Evolutionary conservation across 1,140 invertebrate genomes (phyloP).

Genomic region (Frieseomelitta varia): DNA sequence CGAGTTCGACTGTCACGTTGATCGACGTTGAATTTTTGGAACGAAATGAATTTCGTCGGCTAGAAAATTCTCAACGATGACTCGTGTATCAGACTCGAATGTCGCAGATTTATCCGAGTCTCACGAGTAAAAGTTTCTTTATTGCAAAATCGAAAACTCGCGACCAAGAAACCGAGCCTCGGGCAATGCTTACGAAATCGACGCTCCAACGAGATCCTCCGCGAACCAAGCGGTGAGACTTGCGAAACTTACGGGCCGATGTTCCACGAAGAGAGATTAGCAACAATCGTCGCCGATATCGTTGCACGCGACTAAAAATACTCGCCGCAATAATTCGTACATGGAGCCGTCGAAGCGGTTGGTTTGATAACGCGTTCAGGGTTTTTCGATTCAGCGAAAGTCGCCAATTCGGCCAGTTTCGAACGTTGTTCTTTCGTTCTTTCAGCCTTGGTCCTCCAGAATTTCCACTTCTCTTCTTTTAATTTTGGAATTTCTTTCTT

Average conservation of each 20-base stretch:
- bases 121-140: too few relatives aligned
- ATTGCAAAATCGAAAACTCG: too few relatives aligned
- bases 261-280: not conserved
- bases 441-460: conserved; percentile 55
- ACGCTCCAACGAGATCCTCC: not conserved
- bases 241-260: not conserved
- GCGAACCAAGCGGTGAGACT: not conserved
- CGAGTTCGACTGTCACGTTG: too few relatives aligned
- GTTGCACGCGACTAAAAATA: conserved; percentile 38
- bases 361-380: conserved; percentile 49
- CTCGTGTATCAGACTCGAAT: too few relatives aligned
- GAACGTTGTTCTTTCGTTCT: not conserved
- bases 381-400: conserved; percentile 55
- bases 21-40: too few relatives aligned
- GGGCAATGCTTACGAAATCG: not conserved
- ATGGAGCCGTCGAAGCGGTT: not conserved
- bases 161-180: not conserved
- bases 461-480: not conserved
- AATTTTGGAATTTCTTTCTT: not conserved
- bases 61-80: too few relatives aligned
- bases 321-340: conserved; percentile 6
- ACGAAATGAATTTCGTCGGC: too few relatives aligned
- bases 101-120: too few relatives aligned
- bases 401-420: conserved; percentile 1
- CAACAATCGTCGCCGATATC: not conserved